phyloP scores from a whole-genome alignment of 2,113 vertebrate genomes.

The Hassar affinis region DNA sequence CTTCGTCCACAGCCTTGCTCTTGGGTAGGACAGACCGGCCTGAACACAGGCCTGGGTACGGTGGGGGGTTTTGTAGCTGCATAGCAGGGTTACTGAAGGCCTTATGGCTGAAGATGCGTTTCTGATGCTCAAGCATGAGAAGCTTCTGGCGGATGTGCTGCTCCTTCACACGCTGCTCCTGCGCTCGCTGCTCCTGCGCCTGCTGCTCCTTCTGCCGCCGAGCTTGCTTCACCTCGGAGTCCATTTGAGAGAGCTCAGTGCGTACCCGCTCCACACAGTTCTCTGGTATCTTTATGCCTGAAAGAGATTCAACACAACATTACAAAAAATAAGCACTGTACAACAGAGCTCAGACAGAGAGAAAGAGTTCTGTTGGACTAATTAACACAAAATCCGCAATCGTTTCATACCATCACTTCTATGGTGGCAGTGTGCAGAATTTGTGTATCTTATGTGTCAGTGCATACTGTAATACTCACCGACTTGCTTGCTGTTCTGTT shows the following conservation, averaged over 20 bases:
- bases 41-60: background rate
- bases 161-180: constrained; percentile 62
- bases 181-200: constrained; percentile 53
- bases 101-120: constrained; percentile 47
- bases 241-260: constrained; percentile 86
- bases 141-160: constrained; percentile 57
- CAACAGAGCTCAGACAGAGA: no score
- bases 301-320: background rate
- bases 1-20: constrained; percentile 65
- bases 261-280: constrained; percentile 83
- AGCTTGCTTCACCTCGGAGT: constrained; percentile 83
- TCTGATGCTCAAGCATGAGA: constrained; percentile 64
- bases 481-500: constrained; percentile 92
- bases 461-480: constrained; percentile 72
- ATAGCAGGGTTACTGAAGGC: constrained; percentile 48
- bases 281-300: constrained; percentile 96
- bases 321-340: background rate
- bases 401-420: background rate
- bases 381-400: background rate
- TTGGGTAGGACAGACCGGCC: constrained; percentile 50
- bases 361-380: no score
- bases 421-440: background rate
- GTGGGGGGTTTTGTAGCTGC: background rate
- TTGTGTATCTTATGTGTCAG: background rate
- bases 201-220: constrained; percentile 68